Evolutionary conservation across 1,140 invertebrate genomes (phyloP).

Genomic region (Homalodisca vitripennis): DNA sequence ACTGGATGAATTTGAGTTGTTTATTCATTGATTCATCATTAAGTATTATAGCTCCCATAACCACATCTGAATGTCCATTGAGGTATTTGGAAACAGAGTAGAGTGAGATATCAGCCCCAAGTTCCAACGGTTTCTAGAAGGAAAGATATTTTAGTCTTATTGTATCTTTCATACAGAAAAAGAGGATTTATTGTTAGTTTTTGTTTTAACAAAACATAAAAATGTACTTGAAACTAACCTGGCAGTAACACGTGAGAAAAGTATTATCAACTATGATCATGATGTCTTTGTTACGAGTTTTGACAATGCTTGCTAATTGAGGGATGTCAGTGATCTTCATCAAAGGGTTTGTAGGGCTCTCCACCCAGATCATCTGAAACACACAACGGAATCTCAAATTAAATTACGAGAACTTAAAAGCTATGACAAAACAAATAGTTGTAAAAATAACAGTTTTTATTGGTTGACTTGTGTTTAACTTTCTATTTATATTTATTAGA

Average conservation of each 20-base stretch:
- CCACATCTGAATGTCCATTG: conserved; percentile 97
- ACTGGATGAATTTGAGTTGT: conserved; percentile 83
- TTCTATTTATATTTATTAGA: no score
- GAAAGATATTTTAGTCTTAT: conserved; percentile 16
- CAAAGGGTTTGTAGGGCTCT: conserved; percentile 95
- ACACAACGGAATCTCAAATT: no score
- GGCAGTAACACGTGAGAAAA: conserved; percentile 94
- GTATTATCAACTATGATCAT: conserved; percentile 96
- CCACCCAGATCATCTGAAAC: conserved; percentile 89
- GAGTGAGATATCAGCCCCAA: conserved; percentile 89
- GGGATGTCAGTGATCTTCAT: conserved; percentile 90
- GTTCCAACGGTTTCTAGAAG: conserved; percentile 72
- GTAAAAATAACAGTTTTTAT: no score
- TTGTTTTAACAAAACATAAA: no score
- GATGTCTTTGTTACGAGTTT: conserved; percentile 60
- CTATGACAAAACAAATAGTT: no score
- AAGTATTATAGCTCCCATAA: conserved; percentile 89
- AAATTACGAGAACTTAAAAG: no score
- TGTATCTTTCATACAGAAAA: no score
- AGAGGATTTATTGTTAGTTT: no score
- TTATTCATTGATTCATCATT: conserved; percentile 71
- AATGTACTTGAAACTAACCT: conserved; percentile 62
- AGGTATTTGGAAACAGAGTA: conserved; percentile 98
- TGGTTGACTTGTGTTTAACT: no score
- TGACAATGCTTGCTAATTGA: conserved; percentile 64